Base-by-base conservation (phyloP, 2,113 vertebrate genomes). In the Stercorarius parasiticus region DNA sequence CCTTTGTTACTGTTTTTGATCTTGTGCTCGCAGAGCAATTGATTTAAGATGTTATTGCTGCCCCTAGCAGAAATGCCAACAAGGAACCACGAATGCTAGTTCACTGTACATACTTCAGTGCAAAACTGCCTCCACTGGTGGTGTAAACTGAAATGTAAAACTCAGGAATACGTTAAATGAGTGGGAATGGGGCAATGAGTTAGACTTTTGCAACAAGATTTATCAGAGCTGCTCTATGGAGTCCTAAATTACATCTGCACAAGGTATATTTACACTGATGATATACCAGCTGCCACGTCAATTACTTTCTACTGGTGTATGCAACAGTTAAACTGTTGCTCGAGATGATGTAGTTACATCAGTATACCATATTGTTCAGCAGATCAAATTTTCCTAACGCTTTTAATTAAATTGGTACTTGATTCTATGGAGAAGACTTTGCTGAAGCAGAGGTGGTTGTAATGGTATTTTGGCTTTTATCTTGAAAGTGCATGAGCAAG, bases 1-100 rank as follows among this genome's bases (percentile, higher is more conserved):
- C 8, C 29, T 85, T 73, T 87, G 17, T 82, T 42, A 15, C 2
- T 36, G 19, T 40, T 74, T 88, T 52, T 0, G 0, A 55, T 7
- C 32, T 64, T 5, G 0, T 4, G 7, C 22, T 64, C 0, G 2
- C 15, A 8, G 42, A 59, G 42, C 25, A 5, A 3, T 62, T 2
- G 0, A 3, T 79, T 66, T 20, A 42, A 69, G 62, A 40, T 7
- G 3, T 67, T 71, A 23, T 2, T 88, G 38, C 36, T 4, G 0
- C 13, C 52, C 10, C 34, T 65, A 72, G 15, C 8, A 74, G 59
- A 38, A 47, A 56, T 84, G 34, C 52, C 26, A 23, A 47, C 43
- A 69, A 72, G 29, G 22, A 72, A 4, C 36, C 23, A 11, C 0
- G 2, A n/a, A 6, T 45, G 45, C 23, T 58, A 14, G 30, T 73